Conservation (phyloP, 2,888 invertebrate species). For the Nomada fabriciana region DNA sequence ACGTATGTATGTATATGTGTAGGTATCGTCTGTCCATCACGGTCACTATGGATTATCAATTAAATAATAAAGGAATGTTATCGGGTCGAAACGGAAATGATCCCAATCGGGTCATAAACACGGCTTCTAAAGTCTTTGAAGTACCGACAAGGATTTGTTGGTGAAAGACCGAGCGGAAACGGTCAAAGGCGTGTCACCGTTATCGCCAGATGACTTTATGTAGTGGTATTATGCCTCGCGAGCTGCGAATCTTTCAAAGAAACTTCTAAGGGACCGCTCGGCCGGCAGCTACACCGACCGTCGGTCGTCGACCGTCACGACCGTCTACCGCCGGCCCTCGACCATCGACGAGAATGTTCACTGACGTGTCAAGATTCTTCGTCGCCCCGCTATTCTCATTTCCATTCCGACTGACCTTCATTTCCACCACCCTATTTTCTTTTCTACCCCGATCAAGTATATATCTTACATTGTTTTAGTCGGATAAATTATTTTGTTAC, state of each 20-base stretch:
- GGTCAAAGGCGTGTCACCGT: constrained; percentile 75
- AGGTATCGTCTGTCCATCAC: constrained; percentile 23
- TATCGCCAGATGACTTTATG: constrained; percentile 76
- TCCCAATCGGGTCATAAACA: constrained; percentile 58
- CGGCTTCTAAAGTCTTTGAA: constrained; percentile 61
- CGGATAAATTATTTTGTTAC: constrained; percentile 2
- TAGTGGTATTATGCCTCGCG: constrained; percentile 69
- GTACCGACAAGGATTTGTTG: constrained; percentile 59
- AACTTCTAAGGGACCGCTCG: constrained; percentile 77
- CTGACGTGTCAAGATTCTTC: constrained; percentile 55
- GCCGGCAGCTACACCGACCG: constrained; percentile 60
- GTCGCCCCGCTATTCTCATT: constrained; percentile 55
- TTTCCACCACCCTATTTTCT: neutral
- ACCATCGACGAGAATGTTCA: constrained; percentile 59
- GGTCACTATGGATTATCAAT: constrained; percentile 48
- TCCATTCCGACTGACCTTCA: constrained; percentile 54
- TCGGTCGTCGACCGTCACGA: constrained; percentile 57
- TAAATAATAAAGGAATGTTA: constrained; percentile 54
- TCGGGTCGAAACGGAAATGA: constrained; percentile 56
- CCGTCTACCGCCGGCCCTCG: constrained; percentile 43
- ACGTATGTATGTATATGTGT: neutral
- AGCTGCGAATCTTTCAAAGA: constrained; percentile 79
- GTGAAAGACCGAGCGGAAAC: constrained; percentile 70
- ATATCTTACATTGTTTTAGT: constrained; percentile 20
- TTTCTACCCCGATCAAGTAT: constrained; percentile 10